Base-by-base conservation (phyloP, 1,140 invertebrate species). In the Drosophila pectinifera region DNA sequence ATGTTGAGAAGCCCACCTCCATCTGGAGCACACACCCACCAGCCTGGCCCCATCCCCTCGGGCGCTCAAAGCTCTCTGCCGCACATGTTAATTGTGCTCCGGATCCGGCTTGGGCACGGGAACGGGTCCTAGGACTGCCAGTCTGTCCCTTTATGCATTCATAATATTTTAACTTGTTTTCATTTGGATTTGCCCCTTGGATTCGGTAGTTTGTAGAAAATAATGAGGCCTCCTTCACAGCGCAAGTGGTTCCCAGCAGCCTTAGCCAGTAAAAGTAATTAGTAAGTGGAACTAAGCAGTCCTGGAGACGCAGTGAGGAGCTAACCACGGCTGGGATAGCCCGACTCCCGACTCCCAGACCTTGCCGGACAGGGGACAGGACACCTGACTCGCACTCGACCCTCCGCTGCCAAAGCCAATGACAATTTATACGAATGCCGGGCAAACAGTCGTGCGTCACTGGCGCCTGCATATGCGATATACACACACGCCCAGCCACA, bases 81-180 rank as follows among this genome's bases (percentile, higher is more conserved):
- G 51, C 62, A 62, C 72, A 86, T 64, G 59, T 80, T 76, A 76
- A 85, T 78, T 86, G 82, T 81, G 69, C 78, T 70, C 45, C 55
- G 14, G 43, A 59, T 58, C n/a, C 22, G 67, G 26, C 41, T 48
- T 34, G 10, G 28, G 28, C 28, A 8, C 6, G 7, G 28, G n/a
- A n/a, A n/a, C n/a, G n/a, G n/a, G n/a, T n/a, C n/a, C n/a, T n/a
- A n/a, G n/a, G n/a, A n/a, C n/a, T n/a, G n/a, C n/a, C n/a, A n/a
- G n/a, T 26, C 31, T 34, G 0, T 14, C 24, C 58, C 84, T 90
- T 85, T 80, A 73, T 90, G 81, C 69, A 90, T 83, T 80, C 65
- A 83, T 83, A 80, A 90, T 88, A 76, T 88, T 64, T 83, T 70
- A 78, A 83, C 76, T 82, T 68, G 67, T 59, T 78, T 74, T 65